These are phyloP conservation scores for Sialis lutaria DNA, from an alignment of 2,888 invertebrate genomes.

Conservation along the genomic window DNA sequence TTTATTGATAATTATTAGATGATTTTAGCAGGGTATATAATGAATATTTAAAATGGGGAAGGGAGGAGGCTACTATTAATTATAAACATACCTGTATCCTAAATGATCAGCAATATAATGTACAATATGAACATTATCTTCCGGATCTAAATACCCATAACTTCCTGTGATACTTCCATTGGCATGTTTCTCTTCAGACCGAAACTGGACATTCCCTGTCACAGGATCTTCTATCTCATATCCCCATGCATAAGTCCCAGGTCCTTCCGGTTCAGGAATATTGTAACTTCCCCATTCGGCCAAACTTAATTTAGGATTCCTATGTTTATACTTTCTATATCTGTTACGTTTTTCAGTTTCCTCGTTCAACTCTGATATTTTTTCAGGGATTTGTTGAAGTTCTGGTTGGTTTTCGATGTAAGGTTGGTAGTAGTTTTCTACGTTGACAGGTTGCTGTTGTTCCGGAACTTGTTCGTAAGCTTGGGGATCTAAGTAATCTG, in stretches of 20 bases:
- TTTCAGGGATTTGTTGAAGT: not conserved
- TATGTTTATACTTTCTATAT: not conserved
- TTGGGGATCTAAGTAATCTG: no score
- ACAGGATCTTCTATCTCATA: conserved; percentile 47
- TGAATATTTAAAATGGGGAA: conserved; percentile 7
- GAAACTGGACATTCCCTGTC: conserved; percentile 49
- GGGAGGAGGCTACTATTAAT: conserved; percentile 2
- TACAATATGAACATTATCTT: conserved; percentile 39
- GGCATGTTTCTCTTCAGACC: conserved; percentile 46
- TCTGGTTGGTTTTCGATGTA: not conserved
- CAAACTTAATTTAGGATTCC: conserved; percentile 14
- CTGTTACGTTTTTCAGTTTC: not conserved
- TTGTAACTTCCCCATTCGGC: conserved; percentile 25
- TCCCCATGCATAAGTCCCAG: conserved; percentile 53
- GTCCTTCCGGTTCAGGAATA: conserved; percentile 27
- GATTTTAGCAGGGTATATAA: no score
- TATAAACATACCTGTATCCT: conserved; percentile 41
- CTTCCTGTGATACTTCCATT: conserved; percentile 58
- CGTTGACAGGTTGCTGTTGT: no score
- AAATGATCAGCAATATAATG: conserved; percentile 44
- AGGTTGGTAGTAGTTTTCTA: not conserved
- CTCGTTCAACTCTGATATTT: not conserved
- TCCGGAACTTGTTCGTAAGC: no score
- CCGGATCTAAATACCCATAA: conserved; percentile 50
- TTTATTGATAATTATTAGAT: no score